Conservation (phyloP, 1,140 invertebrate species). For the Leucophenga varia region DNA sequence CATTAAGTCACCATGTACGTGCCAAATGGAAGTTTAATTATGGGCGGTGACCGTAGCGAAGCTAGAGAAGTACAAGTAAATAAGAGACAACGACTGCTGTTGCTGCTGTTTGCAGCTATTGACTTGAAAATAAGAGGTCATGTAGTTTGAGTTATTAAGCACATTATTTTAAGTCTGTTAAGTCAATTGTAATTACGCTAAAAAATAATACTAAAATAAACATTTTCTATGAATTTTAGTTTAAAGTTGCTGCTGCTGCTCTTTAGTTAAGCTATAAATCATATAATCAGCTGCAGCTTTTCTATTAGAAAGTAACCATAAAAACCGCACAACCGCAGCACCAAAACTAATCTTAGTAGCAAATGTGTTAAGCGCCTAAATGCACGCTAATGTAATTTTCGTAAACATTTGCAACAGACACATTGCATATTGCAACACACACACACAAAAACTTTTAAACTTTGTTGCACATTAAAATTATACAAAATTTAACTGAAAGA, state of each 20-base stretch:
- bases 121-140: too few relatives aligned
- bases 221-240: too few relatives aligned
- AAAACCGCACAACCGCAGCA: conserved; percentile 4
- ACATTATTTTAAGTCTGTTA: too few relatives aligned
- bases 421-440: conserved; percentile 38
- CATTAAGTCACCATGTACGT: conserved; percentile 40
- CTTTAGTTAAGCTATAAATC: not conserved
- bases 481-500: not conserved
- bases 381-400: conserved; percentile 27
- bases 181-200: too few relatives aligned
- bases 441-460: conserved; percentile 31
- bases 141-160: too few relatives aligned
- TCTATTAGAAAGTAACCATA: too few relatives aligned
- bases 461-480: conserved; percentile 18
- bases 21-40: conserved; percentile 47
- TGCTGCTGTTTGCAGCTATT: too few relatives aligned
- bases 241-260: too few relatives aligned
- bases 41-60: conserved; percentile 9
- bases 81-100: conserved; percentile 11
- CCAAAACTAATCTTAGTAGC: too few relatives aligned
- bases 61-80: conserved; percentile 23
- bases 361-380: too few relatives aligned
- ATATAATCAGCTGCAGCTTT: not conserved
- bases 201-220: too few relatives aligned
- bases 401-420: conserved; percentile 47